Evolutionary conservation across 2,797 vertebrate species (phyloP), one percentile per base, ranked within the genome.

Genomic region (Cetoscarus ocellatus): DNA sequence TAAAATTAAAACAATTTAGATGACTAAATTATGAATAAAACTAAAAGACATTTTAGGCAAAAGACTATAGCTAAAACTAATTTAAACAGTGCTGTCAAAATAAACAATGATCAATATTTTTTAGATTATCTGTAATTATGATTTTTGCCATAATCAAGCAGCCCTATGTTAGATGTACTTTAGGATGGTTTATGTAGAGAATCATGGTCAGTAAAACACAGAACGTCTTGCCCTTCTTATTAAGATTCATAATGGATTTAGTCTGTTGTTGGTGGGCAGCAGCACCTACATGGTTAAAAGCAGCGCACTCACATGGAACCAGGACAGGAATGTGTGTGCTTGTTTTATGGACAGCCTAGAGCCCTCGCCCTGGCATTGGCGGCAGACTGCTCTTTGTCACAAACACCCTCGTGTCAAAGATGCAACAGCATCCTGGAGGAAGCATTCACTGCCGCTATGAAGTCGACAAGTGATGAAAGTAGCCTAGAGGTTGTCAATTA

Each of bases 391-490:
- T 94, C 68, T 95, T 92, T 96, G 95, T 96, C 95, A 94, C 93
- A 95, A 96, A 95, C 95, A 95, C 95, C 80, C 79, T 88, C 71
- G 68, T 90, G 92, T 95, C 95, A 93, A 90, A 94, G 94, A 96
- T 93, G 88, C 91, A 95, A 88, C 93, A 91, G 96, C 94, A 94
- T 96, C 95, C 95, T 93, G 91, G 93, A 96, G 94, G 94, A 97
- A 96, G 95, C 96, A 95, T 95, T 93, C 95, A 95, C 93, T 95
- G 96, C 92, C 70, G 91, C 92, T 95, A 96, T 95, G 94, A 95
- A 96, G 94, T 95, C 92, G 95, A 96, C 96, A 96, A 95, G 95
- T 96, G 96, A 97, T 96, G 96, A 97, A 97, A 96, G 96, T 95
- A 93, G 94, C 95, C 96, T 95, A 94, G 95, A 96, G 94, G 95